A percentile compares a stretch with the other conserved stretches of the same genome.
Conservation (phyloP, 2,797 vertebrate genomes). For the Galagoides demidoff region DNA sequence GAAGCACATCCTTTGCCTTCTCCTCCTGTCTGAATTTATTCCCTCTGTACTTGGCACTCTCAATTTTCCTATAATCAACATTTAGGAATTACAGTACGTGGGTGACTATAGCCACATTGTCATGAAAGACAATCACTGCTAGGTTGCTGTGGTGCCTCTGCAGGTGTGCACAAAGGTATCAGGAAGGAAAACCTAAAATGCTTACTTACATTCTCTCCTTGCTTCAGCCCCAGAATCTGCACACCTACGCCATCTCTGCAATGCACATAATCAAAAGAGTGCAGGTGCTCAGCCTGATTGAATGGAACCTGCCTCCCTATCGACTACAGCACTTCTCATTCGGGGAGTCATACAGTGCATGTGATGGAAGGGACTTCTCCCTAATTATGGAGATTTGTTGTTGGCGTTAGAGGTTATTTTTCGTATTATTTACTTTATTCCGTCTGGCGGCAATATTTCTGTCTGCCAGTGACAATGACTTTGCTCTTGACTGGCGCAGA, state of each 20-base stretch:
- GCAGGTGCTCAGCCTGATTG: constrained; percentile 74
- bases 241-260: constrained; percentile 67
- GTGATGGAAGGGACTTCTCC: constrained; percentile 75
- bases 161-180: constrained; percentile 66
- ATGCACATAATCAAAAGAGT: constrained; percentile 73
- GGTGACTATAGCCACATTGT: constrained; percentile 28
- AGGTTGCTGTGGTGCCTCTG: constrained; percentile 65
- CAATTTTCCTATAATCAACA: constrained; percentile 72
- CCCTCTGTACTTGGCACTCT: constrained; percentile 42
- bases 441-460: constrained; percentile 84
- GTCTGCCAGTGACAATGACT: constrained; percentile 79
- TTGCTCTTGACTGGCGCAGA: constrained; percentile 82
- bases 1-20: constrained; percentile 40
- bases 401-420: constrained; percentile 68
- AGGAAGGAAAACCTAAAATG: constrained; percentile 68
- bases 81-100: constrained; percentile 46
- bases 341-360: constrained; percentile 43
- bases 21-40: constrained; percentile 54
- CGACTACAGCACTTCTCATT: constrained; percentile 70
- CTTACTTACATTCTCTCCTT: constrained; percentile 56
- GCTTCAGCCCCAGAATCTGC: constrained; percentile 66
- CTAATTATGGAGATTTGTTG: constrained; percentile 82
- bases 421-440: constrained; percentile 83
- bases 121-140: constrained; percentile 46
- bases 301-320: constrained; percentile 74